Evolutionary conservation across 2,888 invertebrate species (phyloP), one percentile per base, ranked within the genome.

Genomic region (Metellina segmentata): DNA sequence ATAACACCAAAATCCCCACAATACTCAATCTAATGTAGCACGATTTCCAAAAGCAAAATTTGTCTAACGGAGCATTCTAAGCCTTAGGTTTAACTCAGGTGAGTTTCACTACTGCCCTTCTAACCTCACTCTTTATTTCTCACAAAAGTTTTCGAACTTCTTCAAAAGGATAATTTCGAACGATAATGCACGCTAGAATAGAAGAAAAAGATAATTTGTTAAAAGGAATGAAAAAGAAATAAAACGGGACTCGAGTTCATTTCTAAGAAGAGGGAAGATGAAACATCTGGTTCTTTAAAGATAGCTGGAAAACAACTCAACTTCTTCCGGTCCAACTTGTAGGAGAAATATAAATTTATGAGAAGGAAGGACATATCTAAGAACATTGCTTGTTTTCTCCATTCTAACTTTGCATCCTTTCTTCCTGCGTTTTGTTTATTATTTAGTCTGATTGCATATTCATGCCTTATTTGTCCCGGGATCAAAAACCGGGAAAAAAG

Each of bases 391-490:
- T 72, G 82, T 72, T 72, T 61, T 72, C 72, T 16, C 52, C 13
- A 72, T 71, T 83, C 71, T 51, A 51, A 71, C 48, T 69, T 83
- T 16, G 48, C 49, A 69, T 83, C 72, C 71, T n/a, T 72, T 69
- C 49, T 61, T 61, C 48, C 72, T 9, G n/a, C 16, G 52, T 71
- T 49, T 72, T 71, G 72, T 83, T 83, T 72, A 83, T 83, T 83
- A 72, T 83, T 83, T 19, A 72, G 52, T 8, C 71, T 83, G 82
- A 83, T 83, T 83, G 82, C 71, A 72, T 83, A 83, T 83, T 83
- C 82, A 83, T 83, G 82, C 82, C 82, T 83, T 83, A 83, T 83
- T 83, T 83, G 72, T 51, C 71, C 13, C 72, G 48, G 16, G 19
- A 72, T 71, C 72, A 51, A 83, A 83, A 83, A 83, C 51, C n/a